Evolutionary conservation across 2,113 vertebrate species (phyloP), one percentile per base, ranked within the genome.

Genomic region (Aphelocoma coerulescens): DNA sequence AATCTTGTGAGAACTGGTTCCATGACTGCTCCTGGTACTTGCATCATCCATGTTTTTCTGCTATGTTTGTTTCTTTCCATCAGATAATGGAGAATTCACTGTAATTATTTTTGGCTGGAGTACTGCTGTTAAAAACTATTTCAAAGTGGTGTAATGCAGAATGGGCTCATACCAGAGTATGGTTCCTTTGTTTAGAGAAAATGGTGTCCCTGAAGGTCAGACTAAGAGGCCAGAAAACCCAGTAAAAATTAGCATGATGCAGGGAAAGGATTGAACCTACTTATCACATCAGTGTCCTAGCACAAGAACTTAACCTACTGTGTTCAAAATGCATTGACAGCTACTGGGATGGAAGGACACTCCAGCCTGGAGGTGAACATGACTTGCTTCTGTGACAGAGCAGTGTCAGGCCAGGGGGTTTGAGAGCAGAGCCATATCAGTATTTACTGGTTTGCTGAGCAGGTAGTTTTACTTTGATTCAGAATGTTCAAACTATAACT

Each of bases 61-160:
- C 26, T 68, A 3, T 28, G 21, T 43, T 96, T 90, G 24, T 82
- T 90, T 80, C 63, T 86, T 94, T 93, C 67, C 8, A 0, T 83
- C 88, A 81, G 51, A 55, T 91, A 94, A 92, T 71, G 79, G 68
- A 84, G 67, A 86, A 90, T 67, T 92, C 59, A 33, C 75, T 2
- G 1, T 91, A 91, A 94, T 90, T 94, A 71, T 80, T 97, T 96
- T 94, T 96, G 83, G 75, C 83, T 63, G 35, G 39, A 74, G 20
- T 73, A 51, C 32, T 59, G 27, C 61, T 57, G 41, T 58, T 84
- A 69, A 65, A 61, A 96, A 48, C 44, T 73, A 39, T 88, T 94
- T 96, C 46, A 43, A 79, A 88, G 35, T 68, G 22, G 43, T 67
- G 59, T 88, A 84, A 91, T 84, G 57, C 48, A 54, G 46, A 91